Evolutionary conservation across 2,888 invertebrate species (phyloP), one percentile per base, ranked within the genome.

Genomic region (Mylabris sibirica): DNA sequence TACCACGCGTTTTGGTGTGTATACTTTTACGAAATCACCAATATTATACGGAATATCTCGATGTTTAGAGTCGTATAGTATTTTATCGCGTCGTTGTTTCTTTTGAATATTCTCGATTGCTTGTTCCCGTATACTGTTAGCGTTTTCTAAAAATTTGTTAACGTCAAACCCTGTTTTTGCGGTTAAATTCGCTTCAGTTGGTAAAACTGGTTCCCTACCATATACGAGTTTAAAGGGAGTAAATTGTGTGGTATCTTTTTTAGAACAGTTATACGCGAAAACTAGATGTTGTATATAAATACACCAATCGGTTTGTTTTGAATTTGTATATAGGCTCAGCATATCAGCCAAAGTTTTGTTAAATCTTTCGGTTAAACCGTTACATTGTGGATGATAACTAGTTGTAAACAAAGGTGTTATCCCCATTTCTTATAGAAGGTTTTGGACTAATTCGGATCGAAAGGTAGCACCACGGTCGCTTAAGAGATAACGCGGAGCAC

Each of bases 1-100:
- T 14, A 77, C 68, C 60, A 74, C 76, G 9, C 76, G 49, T 5
- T 72, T 69, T 1, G 78, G 75, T 0, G 73, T 75, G 53, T 74
- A 77, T 1, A 78, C 74, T 65, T 75, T 73, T 5, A 77, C 74
- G 65, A 72, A 64, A 12, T 77, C 73, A 2, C 74, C 75, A 17
- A 60, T 38, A 20, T 68, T 26, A 44, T 61, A 76, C 49, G 74
- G 68, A n/a, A 71, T 49, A 17, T 72, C 59, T 9, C 41, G 1
- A n/a, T 12, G 41, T 12, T 41, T 41, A 12, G 1, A 1, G 4
- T 41, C 41, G n/a, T 41, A 41, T 2, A 5, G 41, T 12, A 1
- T 1, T 41, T 41, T 41, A n/a, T 41, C 41, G 12, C 11, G 12
- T 3, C 1, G 3, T 41, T n/a, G 41, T 41, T 41, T 41, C 14